Percentiles rank a stretch among this genome's conserved stretches.
Conservation (phyloP, 2,113 vertebrate species). For the Melozone crissalis region DNA sequence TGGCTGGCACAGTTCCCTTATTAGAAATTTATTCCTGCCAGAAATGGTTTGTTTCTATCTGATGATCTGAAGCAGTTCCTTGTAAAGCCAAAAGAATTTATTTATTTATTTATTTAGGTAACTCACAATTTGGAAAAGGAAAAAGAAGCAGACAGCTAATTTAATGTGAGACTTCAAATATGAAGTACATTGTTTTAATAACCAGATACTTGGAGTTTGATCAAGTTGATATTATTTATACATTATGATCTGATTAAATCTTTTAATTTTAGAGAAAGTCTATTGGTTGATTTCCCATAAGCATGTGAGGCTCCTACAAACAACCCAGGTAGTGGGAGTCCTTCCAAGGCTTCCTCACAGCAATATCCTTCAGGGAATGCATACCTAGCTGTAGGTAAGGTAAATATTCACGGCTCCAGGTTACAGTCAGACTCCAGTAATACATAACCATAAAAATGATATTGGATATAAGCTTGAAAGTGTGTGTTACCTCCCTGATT, state of each 20-base stretch:
- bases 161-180: background rate
- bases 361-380: background rate
- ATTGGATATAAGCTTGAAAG: background rate
- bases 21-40: constrained; percentile 29
- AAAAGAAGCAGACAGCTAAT: background rate
- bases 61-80: constrained; percentile 7
- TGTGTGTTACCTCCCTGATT: background rate
- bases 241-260: background rate
- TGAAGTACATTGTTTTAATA: background rate
- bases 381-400: background rate
- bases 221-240: background rate
- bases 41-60: constrained; percentile 19
- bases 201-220: background rate
- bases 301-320: background rate
- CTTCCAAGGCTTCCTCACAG: background rate
- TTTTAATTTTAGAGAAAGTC: background rate
- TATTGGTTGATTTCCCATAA: background rate
- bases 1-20: background rate
- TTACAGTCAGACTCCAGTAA: background rate
- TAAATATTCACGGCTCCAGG: background rate
- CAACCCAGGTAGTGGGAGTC: background rate
- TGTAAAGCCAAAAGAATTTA: background rate
- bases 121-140: background rate
- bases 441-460: background rate
- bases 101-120: constrained; percentile 1